Conservation (phyloP, 1,140 invertebrate genomes). For the Drosophila tani region DNA sequence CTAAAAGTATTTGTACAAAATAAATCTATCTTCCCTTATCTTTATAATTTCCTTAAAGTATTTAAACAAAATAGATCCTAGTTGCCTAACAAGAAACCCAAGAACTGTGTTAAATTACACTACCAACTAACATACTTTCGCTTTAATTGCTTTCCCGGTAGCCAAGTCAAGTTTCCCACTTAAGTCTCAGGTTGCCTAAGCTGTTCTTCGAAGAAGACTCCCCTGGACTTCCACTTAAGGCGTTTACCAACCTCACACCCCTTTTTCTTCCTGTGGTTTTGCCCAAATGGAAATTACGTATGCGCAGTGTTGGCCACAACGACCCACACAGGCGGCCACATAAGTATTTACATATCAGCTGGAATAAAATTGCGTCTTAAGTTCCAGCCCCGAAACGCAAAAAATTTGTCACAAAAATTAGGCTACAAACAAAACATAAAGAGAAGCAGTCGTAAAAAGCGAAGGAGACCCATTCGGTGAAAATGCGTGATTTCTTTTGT, state of each 20-base stretch:
- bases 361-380: slow-evolving; percentile 37
- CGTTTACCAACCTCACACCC: not conserved
- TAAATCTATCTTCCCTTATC: too few species aligned
- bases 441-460: slow-evolving; percentile 49
- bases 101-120: not conserved
- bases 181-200: not conserved
- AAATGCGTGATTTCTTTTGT: slow-evolving; percentile 65
- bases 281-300: slow-evolving; percentile 32
- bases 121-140: not conserved
- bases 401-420: slow-evolving; percentile 31
- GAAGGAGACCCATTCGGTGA: slow-evolving; percentile 44
- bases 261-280: slow-evolving; percentile 10
- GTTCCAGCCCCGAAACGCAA: slow-evolving; percentile 24
- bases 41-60: not conserved
- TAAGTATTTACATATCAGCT: slow-evolving; percentile 45
- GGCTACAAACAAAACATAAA: slow-evolving; percentile 7
- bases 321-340: slow-evolving; percentile 1
- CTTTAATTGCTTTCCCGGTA: not conserved
- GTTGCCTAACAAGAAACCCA: not conserved
- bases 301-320: slow-evolving; percentile 25
- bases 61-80: not conserved
- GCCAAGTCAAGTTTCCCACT: not conserved
- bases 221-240: not conserved
- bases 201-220: not conserved
- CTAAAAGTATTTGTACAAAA: not conserved